Conservation (phyloP, 2,797 vertebrate species). For the Sparidentex hasta region DNA sequence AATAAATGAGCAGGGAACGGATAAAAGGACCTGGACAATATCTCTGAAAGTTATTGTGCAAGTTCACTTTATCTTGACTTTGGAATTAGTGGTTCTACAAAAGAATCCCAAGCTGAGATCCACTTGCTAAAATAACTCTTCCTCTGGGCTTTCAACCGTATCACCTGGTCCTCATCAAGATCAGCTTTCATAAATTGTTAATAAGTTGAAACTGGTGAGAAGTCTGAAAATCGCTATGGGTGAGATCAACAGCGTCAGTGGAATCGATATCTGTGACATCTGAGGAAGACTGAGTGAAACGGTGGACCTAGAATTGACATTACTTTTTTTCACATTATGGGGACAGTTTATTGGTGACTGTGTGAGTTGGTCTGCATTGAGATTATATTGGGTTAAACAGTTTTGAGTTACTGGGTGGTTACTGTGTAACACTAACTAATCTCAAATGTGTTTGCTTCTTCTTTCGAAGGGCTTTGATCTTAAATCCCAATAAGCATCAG, state of each 20-base stretch:
- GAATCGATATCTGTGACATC: neutral
- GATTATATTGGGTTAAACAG: neutral
- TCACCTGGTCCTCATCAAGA: neutral
- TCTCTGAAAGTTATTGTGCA: neutral
- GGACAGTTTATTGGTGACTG: neutral
- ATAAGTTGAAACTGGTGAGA: neutral
- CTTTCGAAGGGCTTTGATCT: constrained; percentile 3
- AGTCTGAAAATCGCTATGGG: neutral
- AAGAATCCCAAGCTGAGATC: neutral
- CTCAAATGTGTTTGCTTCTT: neutral
- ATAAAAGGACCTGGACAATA: too few relatives aligned
- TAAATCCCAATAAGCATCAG: neutral
- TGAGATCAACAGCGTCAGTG: neutral
- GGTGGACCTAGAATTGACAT: neutral
- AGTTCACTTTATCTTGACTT: neutral
- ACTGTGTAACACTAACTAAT: neutral
- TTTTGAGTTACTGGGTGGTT: neutral
- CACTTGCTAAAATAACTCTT: neutral
- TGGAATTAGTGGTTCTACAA: neutral
- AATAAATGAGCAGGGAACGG: too few relatives aligned
- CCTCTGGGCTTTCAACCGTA: neutral
- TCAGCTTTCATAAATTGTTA: neutral
- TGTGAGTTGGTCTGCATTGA: neutral
- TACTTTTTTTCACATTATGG: neutral
- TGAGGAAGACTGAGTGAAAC: neutral